A percentile compares a stretch with the other conserved stretches of the same genome.
These are phyloP conservation scores for Ceyx erithaca DNA, from an alignment of 2,797 vertebrate genomes.

Conservation along the genomic window DNA sequence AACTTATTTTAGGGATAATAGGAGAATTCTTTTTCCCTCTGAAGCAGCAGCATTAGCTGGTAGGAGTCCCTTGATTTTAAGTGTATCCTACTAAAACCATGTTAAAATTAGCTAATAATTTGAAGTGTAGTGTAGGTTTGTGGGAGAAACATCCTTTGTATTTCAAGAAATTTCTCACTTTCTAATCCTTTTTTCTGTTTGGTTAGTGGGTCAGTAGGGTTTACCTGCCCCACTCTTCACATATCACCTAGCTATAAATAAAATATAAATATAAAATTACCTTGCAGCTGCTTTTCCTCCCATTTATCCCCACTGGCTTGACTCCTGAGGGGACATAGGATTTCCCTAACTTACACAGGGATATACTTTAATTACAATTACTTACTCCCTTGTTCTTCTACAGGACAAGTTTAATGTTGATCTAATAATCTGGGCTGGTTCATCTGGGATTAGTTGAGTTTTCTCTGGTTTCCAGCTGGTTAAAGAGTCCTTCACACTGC, in stretches of 20 bases:
- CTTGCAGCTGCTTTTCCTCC: background rate
- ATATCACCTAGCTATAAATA: background rate
- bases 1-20: background rate
- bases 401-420: background rate
- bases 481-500: background rate
- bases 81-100: background rate
- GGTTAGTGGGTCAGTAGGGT: background rate
- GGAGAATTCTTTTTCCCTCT: background rate
- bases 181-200: background rate
- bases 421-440: rapidly evolving
- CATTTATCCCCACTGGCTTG: background rate
- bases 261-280: background rate
- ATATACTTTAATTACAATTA: no score
- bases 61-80: background rate
- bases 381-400: background rate
- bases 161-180: background rate
- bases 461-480: background rate
- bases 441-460: background rate
- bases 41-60: background rate
- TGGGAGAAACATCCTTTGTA: background rate
- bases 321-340: background rate
- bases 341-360: background rate
- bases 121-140: background rate
- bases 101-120: background rate
- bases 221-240: background rate